Evolutionary conservation across 2,888 invertebrate species (phyloP).

Genomic region (Clanis bilineata): DNA sequence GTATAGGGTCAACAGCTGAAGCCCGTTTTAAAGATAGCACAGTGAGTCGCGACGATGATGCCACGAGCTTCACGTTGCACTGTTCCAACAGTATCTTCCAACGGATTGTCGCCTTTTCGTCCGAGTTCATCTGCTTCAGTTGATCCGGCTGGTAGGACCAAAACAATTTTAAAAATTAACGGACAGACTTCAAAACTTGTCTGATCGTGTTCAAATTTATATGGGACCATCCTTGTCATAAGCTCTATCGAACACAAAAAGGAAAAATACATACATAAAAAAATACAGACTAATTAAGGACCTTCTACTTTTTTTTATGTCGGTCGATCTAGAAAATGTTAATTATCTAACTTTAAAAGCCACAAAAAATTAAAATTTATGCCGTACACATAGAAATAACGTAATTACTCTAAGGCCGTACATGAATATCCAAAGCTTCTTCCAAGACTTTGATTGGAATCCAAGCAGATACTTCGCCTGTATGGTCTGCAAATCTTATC

Average conservation of each 20-base stretch:
- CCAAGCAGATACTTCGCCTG: constrained; percentile 84
- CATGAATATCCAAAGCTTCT: constrained; percentile 80
- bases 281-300: too few relatives aligned
- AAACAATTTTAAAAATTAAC: background rate
- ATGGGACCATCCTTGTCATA: too few relatives aligned
- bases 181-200: too few relatives aligned
- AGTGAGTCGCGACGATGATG: constrained; percentile 57
- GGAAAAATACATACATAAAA: too few relatives aligned
- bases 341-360: too few relatives aligned
- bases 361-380: background rate
- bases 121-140: constrained; percentile 74
- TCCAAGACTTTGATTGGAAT: constrained; percentile 83
- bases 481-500: constrained; percentile 85
- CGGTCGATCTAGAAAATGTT: too few relatives aligned
- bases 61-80: constrained; percentile 80
- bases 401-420: too few relatives aligned
- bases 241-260: too few relatives aligned
- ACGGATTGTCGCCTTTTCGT: constrained; percentile 80
- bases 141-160: constrained; percentile 65
- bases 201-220: too few relatives aligned
- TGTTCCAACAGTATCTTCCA: constrained; percentile 86
- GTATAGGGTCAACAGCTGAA: constrained; percentile 68
- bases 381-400: background rate
- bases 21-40: constrained; percentile 60
- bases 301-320: too few relatives aligned